These are phyloP conservation scores for Masticophis lateralis DNA, from an alignment of 2,797 vertebrate genomes.

Conservation along the genomic window DNA sequence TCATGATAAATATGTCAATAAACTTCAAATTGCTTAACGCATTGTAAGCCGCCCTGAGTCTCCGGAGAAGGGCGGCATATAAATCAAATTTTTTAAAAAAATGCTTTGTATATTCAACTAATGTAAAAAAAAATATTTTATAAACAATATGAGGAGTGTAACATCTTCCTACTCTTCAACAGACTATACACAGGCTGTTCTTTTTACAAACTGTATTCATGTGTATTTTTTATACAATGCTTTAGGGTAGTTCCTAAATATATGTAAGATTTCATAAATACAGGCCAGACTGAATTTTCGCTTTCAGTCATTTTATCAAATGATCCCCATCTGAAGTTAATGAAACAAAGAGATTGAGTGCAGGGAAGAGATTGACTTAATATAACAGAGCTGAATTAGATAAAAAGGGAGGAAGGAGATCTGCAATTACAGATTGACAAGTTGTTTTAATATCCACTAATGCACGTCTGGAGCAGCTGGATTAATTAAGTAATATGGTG, in stretches of 20 bases:
- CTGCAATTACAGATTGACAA: slow-evolving; percentile 64
- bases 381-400: slow-evolving; percentile 19
- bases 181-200: background rate
- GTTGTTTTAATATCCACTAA: slow-evolving; percentile 72
- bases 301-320: slow-evolving; percentile 23
- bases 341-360: slow-evolving; percentile 41
- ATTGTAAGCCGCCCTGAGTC: too few species aligned
- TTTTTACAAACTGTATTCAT: background rate
- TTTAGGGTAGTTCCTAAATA: slow-evolving; percentile 23
- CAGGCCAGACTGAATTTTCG: slow-evolving; percentile 3
- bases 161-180: background rate
- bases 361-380: slow-evolving; percentile 27
- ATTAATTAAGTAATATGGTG: slow-evolving; percentile 68
- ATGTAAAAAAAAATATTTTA: background rate
- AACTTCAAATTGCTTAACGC: background rate
- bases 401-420: slow-evolving; percentile 36
- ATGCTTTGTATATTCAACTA: background rate
- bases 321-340: slow-evolving; percentile 20
- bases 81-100: too few species aligned
- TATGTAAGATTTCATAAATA: slow-evolving; percentile 21
- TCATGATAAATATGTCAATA: background rate
- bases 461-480: slow-evolving; percentile 44
- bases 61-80: too few species aligned
- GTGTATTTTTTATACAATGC: slow-evolving; percentile 19
- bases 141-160: background rate